Evolutionary conservation across 2,113 vertebrate genomes (phyloP).

Genomic region (Genyomyrus donnyi): DNA sequence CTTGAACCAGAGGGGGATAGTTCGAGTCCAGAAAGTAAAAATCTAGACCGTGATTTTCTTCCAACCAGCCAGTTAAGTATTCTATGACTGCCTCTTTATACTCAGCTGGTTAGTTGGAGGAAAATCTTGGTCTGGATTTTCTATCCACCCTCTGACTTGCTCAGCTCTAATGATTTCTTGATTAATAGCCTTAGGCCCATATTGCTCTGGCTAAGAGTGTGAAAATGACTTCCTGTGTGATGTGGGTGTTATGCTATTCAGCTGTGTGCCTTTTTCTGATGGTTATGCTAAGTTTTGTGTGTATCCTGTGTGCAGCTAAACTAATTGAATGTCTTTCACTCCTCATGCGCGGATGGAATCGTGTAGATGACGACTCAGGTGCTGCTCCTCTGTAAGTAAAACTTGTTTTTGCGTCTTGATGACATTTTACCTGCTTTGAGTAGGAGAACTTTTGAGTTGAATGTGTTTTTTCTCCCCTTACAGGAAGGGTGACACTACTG

Average conservation of each 20-base stretch:
- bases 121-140: not conserved
- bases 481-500: slow-evolving; percentile 81
- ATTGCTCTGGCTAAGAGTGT: not conserved
- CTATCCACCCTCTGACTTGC: not conserved
- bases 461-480: not conserved
- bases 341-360: slow-evolving; percentile 15
- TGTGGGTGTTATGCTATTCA: not conserved
- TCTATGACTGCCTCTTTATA: not conserved
- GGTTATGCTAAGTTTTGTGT: not conserved
- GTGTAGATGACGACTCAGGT: slow-evolving; percentile 84
- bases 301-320: not conserved
- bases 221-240: not conserved
- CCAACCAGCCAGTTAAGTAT: not conserved
- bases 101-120: not conserved
- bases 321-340: not conserved
- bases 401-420: not conserved
- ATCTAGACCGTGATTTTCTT: not conserved
- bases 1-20: not conserved
- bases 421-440: not conserved
- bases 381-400: slow-evolving; percentile 87
- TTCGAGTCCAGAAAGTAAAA: not conserved
- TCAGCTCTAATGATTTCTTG: not conserved
- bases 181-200: not conserved
- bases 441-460: not conserved
- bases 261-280: not conserved